Percentiles rank a stretch among this genome's conserved stretches.
phyloP scores from a whole-genome alignment of 1,140 invertebrate species.

The Mizuhopecten yessoensis region DNA sequence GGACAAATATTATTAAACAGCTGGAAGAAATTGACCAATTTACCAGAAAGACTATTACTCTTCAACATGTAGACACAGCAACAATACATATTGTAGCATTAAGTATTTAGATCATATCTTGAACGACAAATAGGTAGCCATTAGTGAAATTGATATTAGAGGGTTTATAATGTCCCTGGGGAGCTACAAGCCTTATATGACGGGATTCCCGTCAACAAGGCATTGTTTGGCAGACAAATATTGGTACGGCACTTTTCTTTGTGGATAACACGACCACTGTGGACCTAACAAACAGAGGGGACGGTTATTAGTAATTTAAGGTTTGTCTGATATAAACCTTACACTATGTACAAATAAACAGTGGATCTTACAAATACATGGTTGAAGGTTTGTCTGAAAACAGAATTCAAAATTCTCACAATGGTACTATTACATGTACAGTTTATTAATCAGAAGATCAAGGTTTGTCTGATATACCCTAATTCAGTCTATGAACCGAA shows the following conservation, averaged over 20 bases:
- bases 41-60: not conserved
- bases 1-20: not conserved
- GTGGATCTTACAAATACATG: no score
- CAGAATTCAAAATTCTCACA: no score
- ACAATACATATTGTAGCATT: not conserved
- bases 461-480: no score
- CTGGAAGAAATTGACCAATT: not conserved
- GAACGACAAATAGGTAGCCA: not conserved
- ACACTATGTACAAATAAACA: no score
- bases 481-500: no score
- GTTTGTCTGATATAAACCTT: no score
- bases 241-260: not conserved
- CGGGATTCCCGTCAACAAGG: not conserved
- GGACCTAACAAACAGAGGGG: not conserved
- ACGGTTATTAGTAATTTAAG: no score
- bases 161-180: not conserved
- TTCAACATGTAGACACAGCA: not conserved
- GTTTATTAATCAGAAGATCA: no score
- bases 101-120: not conserved
- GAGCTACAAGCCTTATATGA: not conserved
- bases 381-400: no score
- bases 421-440: no score
- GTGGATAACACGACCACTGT: not conserved
- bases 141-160: conserved; percentile 21
- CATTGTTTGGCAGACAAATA: conserved; percentile 13